These are phyloP conservation scores for Perca schrenkii DNA, from an alignment of 2,113 vertebrate genomes.

Conservation along the genomic window DNA sequence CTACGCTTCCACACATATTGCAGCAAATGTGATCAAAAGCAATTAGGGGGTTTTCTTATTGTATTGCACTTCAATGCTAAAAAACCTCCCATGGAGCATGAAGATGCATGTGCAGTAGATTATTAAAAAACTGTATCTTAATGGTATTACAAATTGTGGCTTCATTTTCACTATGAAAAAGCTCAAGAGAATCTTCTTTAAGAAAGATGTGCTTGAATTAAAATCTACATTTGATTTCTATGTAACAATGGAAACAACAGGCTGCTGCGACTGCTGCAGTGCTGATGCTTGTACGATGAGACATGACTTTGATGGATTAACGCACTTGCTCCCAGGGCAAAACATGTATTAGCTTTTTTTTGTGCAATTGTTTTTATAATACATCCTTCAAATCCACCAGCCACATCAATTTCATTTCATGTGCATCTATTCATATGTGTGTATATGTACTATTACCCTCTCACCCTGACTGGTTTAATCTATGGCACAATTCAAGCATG, in stretches of 20 bases:
- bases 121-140: not conserved
- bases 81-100: not conserved
- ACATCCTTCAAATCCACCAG: conserved; percentile 19
- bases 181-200: not conserved
- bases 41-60: conserved; percentile 36
- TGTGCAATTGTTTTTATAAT: conserved; percentile 18
- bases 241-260: conserved; percentile 15
- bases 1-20: conserved; percentile 24
- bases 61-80: conserved; percentile 13
- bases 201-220: not conserved
- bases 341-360: not conserved
- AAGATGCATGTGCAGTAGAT: not conserved
- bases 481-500: conserved; percentile 46
- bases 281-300: conserved; percentile 22
- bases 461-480: conserved; percentile 42
- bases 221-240: conserved; percentile 7
- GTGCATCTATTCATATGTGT: conserved; percentile 14
- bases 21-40: conserved; percentile 39
- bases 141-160: not conserved
- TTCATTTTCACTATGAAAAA: conserved; percentile 5
- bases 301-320: conserved; percentile 40
- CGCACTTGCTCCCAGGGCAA: not conserved
- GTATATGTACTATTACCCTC: not conserved
- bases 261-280: conserved; percentile 8
- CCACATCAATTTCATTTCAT: not conserved